Conservation (phyloP, 2,888 invertebrate species). For the Perizoma flavofasciatum region DNA sequence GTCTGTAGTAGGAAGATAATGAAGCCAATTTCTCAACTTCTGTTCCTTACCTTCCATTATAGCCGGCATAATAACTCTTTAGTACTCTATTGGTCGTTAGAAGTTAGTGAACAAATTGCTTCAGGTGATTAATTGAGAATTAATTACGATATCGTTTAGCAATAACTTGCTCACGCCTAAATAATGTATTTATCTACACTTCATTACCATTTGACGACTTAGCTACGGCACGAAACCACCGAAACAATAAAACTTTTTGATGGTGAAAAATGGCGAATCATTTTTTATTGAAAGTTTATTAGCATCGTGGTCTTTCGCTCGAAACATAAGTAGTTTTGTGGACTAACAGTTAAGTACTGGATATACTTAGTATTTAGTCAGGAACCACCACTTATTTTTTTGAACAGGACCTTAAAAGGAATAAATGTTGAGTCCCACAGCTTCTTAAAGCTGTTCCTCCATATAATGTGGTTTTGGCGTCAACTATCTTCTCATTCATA, state of each 20-base stretch:
- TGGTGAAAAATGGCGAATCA: too few species aligned
- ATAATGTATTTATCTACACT: constrained; percentile 37
- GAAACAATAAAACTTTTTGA: neutral
- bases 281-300: too few species aligned
- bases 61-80: constrained; percentile 32
- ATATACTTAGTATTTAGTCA: too few species aligned
- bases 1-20: constrained; percentile 24
- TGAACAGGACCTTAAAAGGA: too few species aligned
- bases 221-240: neutral
- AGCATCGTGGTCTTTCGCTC: too few species aligned
- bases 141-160: constrained; percentile 80
- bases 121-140: constrained; percentile 76
- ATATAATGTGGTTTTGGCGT: too few species aligned
- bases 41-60: constrained; percentile 52
- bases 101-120: constrained; percentile 76
- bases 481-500: too few species aligned
- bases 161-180: constrained; percentile 55
- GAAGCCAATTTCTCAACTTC: constrained; percentile 40
- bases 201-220: constrained; percentile 14
- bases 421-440: too few species aligned
- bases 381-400: too few species aligned
- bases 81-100: constrained; percentile 55
- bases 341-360: too few species aligned
- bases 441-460: too few species aligned
- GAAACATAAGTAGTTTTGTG: too few species aligned